phyloP scores from a whole-genome alignment of 2,888 invertebrate genomes.

The Cheilosia urbana region DNA sequence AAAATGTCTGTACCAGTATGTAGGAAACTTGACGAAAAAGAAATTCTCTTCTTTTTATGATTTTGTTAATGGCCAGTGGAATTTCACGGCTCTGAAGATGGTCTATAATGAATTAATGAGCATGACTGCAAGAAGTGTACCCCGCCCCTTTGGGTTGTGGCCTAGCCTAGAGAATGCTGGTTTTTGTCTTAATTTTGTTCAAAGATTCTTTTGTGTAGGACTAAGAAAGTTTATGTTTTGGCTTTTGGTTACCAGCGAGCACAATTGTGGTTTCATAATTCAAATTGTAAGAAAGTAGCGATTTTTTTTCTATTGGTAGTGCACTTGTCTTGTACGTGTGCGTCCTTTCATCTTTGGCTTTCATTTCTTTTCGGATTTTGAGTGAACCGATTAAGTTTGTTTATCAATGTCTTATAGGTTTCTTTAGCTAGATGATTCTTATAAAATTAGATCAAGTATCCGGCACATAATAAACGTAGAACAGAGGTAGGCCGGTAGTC shows the following conservation, averaged over 20 bases:
- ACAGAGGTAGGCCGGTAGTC: neutral
- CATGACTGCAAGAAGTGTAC: constrained; percentile 22
- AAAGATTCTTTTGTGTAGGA: constrained; percentile 11
- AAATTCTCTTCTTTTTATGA: constrained; percentile 30
- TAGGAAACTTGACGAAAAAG: constrained; percentile 22
- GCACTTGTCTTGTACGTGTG: constrained; percentile 1
- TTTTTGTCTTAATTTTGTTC: constrained; percentile 34
- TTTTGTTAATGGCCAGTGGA: constrained; percentile 42
- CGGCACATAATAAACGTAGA: neutral
- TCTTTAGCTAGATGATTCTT: neutral
- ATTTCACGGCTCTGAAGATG: constrained; percentile 58
- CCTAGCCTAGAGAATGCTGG: constrained; percentile 13
- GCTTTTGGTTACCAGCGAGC: constrained; percentile 20
- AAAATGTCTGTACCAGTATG: constrained; percentile 19
- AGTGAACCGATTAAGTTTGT: neutral
- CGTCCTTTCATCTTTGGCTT: constrained; percentile 35
- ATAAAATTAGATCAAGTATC: neutral
- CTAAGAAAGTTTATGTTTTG: neutral
- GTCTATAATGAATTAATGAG: constrained; percentile 62
- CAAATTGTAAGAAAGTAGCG: constrained; percentile 8
- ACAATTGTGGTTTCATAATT: constrained; percentile 32
- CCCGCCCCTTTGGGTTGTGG: neutral
- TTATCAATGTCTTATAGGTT: neutral
- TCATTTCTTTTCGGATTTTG: constrained; percentile 17
- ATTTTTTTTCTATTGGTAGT: neutral